Conservation (phyloP, 2,797 vertebrate species). For the Cetoscarus ocellatus region DNA sequence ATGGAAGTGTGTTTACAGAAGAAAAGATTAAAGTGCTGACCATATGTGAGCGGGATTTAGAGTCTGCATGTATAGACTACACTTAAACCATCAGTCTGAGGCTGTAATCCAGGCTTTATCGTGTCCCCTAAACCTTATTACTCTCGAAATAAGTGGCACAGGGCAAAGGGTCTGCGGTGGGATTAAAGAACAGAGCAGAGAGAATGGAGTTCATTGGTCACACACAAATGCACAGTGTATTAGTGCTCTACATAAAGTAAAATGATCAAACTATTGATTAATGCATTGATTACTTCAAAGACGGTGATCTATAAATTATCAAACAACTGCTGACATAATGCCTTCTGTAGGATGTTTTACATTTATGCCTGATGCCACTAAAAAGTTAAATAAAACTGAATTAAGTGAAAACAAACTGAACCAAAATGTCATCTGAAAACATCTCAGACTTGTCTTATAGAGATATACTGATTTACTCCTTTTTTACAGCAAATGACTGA, state of each 20-base stretch:
- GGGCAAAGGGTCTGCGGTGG: constrained; percentile 66
- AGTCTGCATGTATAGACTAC: constrained; percentile 56
- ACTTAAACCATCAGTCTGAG: constrained; percentile 65
- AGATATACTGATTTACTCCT: too few species aligned
- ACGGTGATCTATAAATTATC: background rate
- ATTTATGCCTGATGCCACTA: background rate
- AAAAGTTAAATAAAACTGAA: background rate
- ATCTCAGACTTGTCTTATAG: too few species aligned
- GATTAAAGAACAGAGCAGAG: constrained; percentile 67
- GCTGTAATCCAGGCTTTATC: constrained; percentile 81
- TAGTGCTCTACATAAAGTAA: background rate
- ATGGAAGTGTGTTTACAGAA: constrained; percentile 58
- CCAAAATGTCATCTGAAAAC: too few species aligned
- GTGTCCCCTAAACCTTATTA: constrained; percentile 71
- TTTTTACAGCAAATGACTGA: too few species aligned
- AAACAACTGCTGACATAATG: background rate
- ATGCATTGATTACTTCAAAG: background rate
- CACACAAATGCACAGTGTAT: constrained; percentile 9
- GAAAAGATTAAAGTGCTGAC: constrained; percentile 49
- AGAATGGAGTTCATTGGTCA: constrained; percentile 28
- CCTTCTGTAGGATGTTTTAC: background rate
- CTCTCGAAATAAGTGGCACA: constrained; percentile 78
- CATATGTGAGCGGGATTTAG: constrained; percentile 62
- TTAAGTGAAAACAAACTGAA: background rate
- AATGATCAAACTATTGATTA: background rate